phyloP scores from a whole-genome alignment of 2,797 vertebrate genomes.

The Centropyge bicolor region DNA sequence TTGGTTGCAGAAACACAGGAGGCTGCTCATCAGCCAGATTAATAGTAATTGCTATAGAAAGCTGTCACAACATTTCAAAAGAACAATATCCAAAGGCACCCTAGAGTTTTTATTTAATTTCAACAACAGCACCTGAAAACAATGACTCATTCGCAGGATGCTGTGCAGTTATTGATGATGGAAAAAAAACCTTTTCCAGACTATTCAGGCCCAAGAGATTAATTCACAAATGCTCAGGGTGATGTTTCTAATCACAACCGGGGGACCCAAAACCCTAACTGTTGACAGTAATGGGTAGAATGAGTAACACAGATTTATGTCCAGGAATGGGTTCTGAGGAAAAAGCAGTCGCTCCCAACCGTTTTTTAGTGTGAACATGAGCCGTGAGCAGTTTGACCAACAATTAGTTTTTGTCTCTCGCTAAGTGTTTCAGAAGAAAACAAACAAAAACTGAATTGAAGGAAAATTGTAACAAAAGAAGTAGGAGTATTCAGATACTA shows the following conservation, averaged over 20 bases:
- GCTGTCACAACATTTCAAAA: conserved; percentile 44
- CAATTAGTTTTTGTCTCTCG: no score
- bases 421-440: background rate
- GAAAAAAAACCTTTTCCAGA: conserved; percentile 15
- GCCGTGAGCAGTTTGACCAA: conserved; percentile 7
- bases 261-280: background rate
- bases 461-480: background rate
- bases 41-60: conserved; percentile 43
- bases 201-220: background rate
- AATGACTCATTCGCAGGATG: conserved; percentile 27
- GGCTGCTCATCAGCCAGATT: conserved; percentile 18
- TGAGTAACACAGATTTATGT: background rate
- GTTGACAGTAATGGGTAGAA: conserved; percentile 19
- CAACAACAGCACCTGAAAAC: conserved; percentile 38
- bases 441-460: background rate
- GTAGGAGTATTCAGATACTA: no score
- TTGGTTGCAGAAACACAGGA: conserved; percentile 20
- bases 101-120: conserved; percentile 51
- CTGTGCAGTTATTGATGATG: conserved; percentile 37
- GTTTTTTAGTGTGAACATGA: background rate
- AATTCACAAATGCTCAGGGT: background rate
- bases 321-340: background rate
- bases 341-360: background rate
- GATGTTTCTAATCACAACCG: conserved; percentile 25
- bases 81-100: conserved; percentile 40